Base-by-base conservation (phyloP, 2,888 invertebrate species). In the Smittia aterrima region DNA sequence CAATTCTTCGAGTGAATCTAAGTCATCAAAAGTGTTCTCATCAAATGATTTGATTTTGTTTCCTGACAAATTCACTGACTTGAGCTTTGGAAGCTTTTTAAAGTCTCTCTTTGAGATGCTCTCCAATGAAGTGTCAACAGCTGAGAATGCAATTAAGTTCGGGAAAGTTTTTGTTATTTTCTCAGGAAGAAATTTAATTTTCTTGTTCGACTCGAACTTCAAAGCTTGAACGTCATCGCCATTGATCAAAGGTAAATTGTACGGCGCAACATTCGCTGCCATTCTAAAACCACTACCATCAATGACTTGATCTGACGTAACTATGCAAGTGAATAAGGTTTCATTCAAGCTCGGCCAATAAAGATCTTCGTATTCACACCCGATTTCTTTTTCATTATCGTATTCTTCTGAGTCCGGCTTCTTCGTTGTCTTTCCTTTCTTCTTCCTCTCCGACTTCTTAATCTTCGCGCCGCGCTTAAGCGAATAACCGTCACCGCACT, bases 331-430 rank as follows among this genome's bases (percentile, higher is more conserved):
- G 16, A 22, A 24, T 13, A 71, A 54, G 16, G 70, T 54, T 13
- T 32, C 16, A 32, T 71, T 71, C 1, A 54, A 16, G 27, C 53
- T 25, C 25, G 70, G 70, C 70, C 70, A 71, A 54, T 47, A 71
- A 18, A 71, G 1, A 18, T 71, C 70, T 54, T 71, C 70, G 53
- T 71, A 71, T 24, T 71, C 70, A 20, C 70, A 71, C 7, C 13
- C n/a, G n/a, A 71, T 53, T 54, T 71, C 70, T 54, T 32, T 71
- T 20, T 18, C 16, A 4, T 71, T 47, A 9, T 25, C 27, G 9
- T 54, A 25, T 25, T 68, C 41, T 9, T 11, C 27, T 22, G 25
- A 27, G n/a, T 40, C 40, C 13, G 25, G 41, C 9, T 71, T 71
- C 4, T 20, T 54, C 7, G 16, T 62, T 24, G 18, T 20, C 54